Percentiles rank a stretch among this genome's conserved stretches.
phyloP scores from a whole-genome alignment of 2,888 invertebrate genomes.

The Ectemnius lituratus region DNA sequence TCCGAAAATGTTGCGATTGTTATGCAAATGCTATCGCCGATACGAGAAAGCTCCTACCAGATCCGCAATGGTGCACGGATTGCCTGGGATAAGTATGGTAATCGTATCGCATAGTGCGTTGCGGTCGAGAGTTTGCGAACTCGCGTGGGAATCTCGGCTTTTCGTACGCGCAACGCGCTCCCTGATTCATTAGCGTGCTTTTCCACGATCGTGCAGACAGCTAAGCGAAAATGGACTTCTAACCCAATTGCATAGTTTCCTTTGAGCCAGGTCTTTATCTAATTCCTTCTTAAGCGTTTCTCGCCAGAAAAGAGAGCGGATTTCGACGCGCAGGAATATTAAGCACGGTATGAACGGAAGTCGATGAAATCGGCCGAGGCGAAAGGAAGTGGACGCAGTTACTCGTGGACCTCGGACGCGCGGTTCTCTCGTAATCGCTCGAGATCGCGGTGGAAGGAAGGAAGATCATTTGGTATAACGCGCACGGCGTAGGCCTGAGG shows the following conservation, averaged over 20 bases:
- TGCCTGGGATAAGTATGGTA: background rate
- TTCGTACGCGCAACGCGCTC: background rate
- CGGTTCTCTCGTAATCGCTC: no score
- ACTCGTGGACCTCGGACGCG: background rate
- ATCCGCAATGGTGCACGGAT: background rate
- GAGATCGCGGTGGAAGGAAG: slow-evolving; percentile 25
- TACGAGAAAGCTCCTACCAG: background rate
- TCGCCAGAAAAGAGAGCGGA: background rate
- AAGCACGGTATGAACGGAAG: background rate
- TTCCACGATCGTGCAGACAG: background rate
- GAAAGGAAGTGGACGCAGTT: background rate
- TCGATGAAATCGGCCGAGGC: background rate
- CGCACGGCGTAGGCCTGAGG: slow-evolving; percentile 21
- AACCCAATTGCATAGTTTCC: background rate
- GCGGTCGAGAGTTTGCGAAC: background rate
- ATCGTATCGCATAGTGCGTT: background rate
- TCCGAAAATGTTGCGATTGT: background rate
- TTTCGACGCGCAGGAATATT: background rate
- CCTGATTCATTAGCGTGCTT: background rate
- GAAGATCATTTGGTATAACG: slow-evolving; percentile 30
- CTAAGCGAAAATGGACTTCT: no score
- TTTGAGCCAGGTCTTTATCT: background rate
- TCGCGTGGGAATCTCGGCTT: slow-evolving; percentile 4
- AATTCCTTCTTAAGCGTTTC: background rate
- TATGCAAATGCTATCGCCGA: background rate